Conservation (phyloP, 92 coral and sea anemone species). For the Phenganax stokvisi region DNA sequence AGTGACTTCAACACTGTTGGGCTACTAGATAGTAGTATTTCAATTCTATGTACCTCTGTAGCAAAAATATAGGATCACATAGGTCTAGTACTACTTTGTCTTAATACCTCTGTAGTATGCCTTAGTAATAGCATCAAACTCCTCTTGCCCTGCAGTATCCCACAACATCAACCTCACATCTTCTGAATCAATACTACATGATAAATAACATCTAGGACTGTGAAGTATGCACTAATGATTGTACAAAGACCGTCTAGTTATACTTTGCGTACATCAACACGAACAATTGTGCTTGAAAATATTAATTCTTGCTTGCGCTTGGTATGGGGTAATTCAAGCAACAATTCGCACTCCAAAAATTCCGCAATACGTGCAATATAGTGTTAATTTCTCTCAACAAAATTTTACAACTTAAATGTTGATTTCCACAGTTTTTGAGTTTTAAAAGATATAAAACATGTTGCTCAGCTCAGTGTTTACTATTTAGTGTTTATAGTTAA, state of each 20-base stretch:
- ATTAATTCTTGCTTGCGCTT: background rate
- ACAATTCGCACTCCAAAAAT: background rate
- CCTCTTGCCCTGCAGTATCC: slow-evolving; percentile 99
- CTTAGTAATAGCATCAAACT: slow-evolving; percentile 98
- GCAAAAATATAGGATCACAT: background rate
- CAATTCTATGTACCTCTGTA: background rate
- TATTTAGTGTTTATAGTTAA: background rate
- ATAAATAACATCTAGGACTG: slow-evolving; percentile 4
- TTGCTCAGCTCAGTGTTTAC: background rate
- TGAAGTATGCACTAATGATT: no score
- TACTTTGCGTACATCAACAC: background rate
- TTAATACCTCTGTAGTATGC: slow-evolving; percentile 89
- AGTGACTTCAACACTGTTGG: background rate
- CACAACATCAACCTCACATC: slow-evolving; percentile 93
- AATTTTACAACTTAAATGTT: no score
- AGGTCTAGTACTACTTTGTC: background rate
- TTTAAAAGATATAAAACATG: background rate
- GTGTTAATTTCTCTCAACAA: no score
- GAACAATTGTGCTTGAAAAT: background rate
- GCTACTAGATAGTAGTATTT: background rate
- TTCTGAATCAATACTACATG: slow-evolving; percentile 67
- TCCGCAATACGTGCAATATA: background rate
- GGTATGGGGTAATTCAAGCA: slow-evolving; percentile 5
- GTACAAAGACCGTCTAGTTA: background rate
- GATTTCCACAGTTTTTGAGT: background rate